These are phyloP conservation scores for Pachycephus smyrnensis DNA, from an alignment of 2,888 invertebrate genomes.

Conservation along the genomic window DNA sequence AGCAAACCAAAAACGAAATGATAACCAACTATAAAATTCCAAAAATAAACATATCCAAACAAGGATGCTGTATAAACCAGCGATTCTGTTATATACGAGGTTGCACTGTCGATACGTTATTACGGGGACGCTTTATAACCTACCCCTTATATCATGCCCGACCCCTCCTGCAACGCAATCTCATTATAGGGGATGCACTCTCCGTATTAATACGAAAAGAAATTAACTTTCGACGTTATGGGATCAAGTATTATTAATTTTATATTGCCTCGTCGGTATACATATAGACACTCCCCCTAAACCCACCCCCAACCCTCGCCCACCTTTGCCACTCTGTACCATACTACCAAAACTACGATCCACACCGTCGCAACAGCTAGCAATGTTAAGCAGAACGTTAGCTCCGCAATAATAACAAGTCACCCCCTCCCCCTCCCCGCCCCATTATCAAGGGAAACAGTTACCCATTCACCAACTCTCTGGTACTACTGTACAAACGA, in stretches of 20 bases:
- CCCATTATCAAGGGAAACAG: background rate
- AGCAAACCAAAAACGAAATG: background rate
- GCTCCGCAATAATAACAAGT: conserved; percentile 39
- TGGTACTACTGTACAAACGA: background rate
- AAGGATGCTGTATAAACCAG: background rate
- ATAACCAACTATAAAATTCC: background rate
- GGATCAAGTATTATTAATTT: conserved; percentile 63
- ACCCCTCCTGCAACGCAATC: conserved; percentile 49
- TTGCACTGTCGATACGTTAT: conserved; percentile 51
- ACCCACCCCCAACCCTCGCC: too few relatives aligned
- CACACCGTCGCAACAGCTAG: conserved; percentile 21
- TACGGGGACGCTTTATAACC: conserved; percentile 56
- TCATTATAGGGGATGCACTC: conserved; percentile 59
- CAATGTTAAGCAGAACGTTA: background rate
- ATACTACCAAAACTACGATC: background rate
- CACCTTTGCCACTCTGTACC: background rate
- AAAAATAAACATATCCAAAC: background rate
- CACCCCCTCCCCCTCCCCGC: conserved; percentile 14
- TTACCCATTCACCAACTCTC: conserved; percentile 32
- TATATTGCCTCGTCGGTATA: conserved; percentile 50
- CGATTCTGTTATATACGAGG: conserved; percentile 26
- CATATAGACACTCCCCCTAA: background rate
- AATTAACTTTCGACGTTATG: conserved; percentile 62
- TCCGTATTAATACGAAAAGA: conserved; percentile 63
- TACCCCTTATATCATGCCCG: conserved; percentile 53